Base-by-base conservation (phyloP, 2,888 invertebrate genomes). In the Chydorus sphaericus region DNA sequence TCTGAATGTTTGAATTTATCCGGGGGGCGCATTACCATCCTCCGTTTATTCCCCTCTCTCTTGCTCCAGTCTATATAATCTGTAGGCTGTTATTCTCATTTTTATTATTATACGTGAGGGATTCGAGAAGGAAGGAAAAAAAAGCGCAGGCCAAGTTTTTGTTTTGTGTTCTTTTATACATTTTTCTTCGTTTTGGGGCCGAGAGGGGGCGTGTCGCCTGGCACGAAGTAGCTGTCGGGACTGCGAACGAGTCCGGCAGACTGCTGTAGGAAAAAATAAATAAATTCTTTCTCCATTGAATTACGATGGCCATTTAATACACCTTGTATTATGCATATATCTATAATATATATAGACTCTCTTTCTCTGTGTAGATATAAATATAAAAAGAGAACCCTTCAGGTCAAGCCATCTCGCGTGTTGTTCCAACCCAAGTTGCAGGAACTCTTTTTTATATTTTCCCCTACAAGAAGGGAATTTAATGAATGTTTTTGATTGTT, bases 171-270 rank as follows among this genome's bases (percentile, higher is more conserved):
- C n/a, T 16, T 38, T 38, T 18, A 26, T 23, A 23, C 26, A 14
- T 23, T 44, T 44, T 44, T 23, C 26, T 36, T 14, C n/a, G 36
- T 14, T 14, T 36, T 36, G 14, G 36, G 36, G 14, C 36, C 36
- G 36, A 26, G 26, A 44, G 44, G 44, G 44, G 44, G 44, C 44
- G 44, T 44, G 44, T 44, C 44, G 44, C 26, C 26, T 23, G 23
- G 44, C 44, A 44, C 44, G 44, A 44, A 44, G 44, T 44, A 44
- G 44, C 44, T 44, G 44, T 44, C 44, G 44, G 44, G 44, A 44
- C 44, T 16, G 16, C 26, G 44, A 8, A 23, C 44, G n/a, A 44
- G 26, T n/a, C n/a, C n/a, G n/a, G n/a, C n/a, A n/a, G n/a, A n/a
- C n/a, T n/a, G n/a, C n/a, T n/a, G n/a, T n/a, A n/a, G n/a, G n/a